Percentiles rank a stretch among this genome's conserved stretches.
phyloP scores from a whole-genome alignment of 1,140 invertebrate species.

The Achroia grisella region DNA sequence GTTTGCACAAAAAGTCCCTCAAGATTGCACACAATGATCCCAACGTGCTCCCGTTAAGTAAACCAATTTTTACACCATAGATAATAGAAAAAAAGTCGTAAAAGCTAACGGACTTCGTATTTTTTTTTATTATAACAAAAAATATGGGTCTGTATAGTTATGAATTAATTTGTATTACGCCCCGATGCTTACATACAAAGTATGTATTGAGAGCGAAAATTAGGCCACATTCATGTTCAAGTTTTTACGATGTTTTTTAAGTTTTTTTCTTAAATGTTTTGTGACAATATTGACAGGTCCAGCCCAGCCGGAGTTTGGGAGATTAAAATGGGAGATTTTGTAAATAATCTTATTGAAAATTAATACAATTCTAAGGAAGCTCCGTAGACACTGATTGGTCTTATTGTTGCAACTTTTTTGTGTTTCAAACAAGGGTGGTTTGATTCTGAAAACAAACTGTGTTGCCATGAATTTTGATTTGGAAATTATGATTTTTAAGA shows the following conservation, averaged over 20 bases:
- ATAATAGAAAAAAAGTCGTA: constrained; percentile 49
- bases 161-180: constrained; percentile 69
- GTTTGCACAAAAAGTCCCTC: constrained; percentile 16
- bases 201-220: constrained; percentile 68
- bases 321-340: constrained; percentile 50
- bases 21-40: constrained; percentile 40
- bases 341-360: constrained; percentile 70
- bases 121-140: constrained; percentile 32
- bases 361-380: constrained; percentile 51
- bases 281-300: constrained; percentile 67
- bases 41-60: constrained; percentile 62
- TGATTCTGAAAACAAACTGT: constrained; percentile 33
- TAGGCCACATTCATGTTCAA: constrained; percentile 59
- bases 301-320: constrained; percentile 23
- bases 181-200: constrained; percentile 63
- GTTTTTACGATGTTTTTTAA: constrained; percentile 30
- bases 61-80: constrained; percentile 71
- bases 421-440: constrained; percentile 26
- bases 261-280: constrained; percentile 42
- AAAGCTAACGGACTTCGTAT: constrained; percentile 50
- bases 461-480: constrained; percentile 11
- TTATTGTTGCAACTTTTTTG: constrained; percentile 55
- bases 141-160: constrained; percentile 27
- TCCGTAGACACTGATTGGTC: constrained; percentile 45
- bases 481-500: too few species aligned